A percentile compares a stretch with the other conserved stretches of the same genome.
These are phyloP conservation scores for Siderastrea siderea DNA, from an alignment of 92 coral and sea anemone species.

Conservation along the genomic window DNA sequence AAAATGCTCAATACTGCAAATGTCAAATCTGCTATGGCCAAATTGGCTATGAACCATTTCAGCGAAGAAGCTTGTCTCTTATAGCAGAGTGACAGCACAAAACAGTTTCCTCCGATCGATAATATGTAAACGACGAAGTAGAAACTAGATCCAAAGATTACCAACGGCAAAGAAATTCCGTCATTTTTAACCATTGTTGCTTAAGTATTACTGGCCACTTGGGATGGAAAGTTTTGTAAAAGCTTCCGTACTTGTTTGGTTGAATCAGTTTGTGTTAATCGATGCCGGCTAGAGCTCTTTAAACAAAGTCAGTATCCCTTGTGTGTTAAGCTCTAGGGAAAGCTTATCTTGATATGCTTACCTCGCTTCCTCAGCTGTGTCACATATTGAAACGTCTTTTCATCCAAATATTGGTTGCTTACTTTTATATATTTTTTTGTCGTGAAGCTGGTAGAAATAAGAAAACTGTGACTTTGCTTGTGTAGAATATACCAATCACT, in stretches of 20 bases:
- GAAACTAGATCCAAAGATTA: background rate
- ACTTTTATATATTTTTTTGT: too few species aligned
- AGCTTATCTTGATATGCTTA: background rate
- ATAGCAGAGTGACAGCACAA: constrained; percentile 28
- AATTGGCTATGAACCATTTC: constrained; percentile 41
- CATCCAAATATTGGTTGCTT: too few species aligned
- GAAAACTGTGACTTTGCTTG: too few species aligned
- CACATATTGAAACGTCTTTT: too few species aligned
- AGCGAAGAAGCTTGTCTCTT: constrained; percentile 7
- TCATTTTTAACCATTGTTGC: background rate
- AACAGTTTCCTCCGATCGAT: constrained; percentile 7
- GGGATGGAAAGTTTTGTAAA: background rate
- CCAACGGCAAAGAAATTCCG: constrained; percentile 6
- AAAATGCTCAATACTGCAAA: constrained; percentile 39
- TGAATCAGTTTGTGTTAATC: too few species aligned
- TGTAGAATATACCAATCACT: too few species aligned
- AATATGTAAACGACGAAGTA: background rate
- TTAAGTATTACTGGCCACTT: background rate
- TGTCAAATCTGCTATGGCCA: constrained; percentile 48
- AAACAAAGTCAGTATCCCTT: background rate
- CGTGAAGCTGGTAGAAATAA: too few species aligned
- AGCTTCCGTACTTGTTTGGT: background rate
- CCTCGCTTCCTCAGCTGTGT: background rate
- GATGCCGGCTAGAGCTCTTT: background rate
- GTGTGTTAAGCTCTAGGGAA: background rate